Evolutionary conservation across 1,140 invertebrate genomes (phyloP), one percentile per base, ranked within the genome.

Genomic region (Melipona quadrifasciata): DNA sequence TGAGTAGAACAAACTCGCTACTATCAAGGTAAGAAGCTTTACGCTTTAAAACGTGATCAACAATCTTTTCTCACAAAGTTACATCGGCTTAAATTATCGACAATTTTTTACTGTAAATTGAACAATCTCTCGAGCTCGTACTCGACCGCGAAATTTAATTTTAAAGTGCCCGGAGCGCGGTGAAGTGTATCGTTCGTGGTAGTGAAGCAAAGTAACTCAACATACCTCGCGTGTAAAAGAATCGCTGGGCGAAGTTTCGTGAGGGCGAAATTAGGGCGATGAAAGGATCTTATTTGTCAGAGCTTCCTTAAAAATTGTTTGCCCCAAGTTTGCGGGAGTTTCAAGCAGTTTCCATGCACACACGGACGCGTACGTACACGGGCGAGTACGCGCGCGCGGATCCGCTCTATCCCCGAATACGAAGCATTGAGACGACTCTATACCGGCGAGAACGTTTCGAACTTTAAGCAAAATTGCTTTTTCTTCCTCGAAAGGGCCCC

Each of bases 391-490:
- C n/a, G n/a, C n/a, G n/a, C n/a, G n/a, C n/a, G n/a, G n/a, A n/a
- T 1, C 12, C 6, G 61, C 39, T 31, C 53, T 68, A 39, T 39
- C 6, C 27, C 16, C 12, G 53, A 27, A 17, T 27, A 6, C 34
- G 24, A 3, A 14, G 47, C 21, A 84, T 84, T 34, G 39, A 71
- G 82, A 79, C 82, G 76, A 78, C 55, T 79, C 55, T 64, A 16
- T 55, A 39, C 82, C 82, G 55, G 34, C 55, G 82, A 64, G 72
- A 84, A 84, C 65, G 82, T 76, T 79, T 55, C 82, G 75, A 84
- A 84, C 82, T 84, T 84, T 71, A 84, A 84, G 67, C 51, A 84
- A 84, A 84, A 84, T 84, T 84, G 76, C 82, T 84, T 84, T 79
- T 79, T 72, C 82, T 71, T 72, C 82, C 57, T 53, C 67, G 39